Base-by-base conservation (phyloP, 2,888 invertebrate genomes). In the Dicranocentrus wangi region DNA sequence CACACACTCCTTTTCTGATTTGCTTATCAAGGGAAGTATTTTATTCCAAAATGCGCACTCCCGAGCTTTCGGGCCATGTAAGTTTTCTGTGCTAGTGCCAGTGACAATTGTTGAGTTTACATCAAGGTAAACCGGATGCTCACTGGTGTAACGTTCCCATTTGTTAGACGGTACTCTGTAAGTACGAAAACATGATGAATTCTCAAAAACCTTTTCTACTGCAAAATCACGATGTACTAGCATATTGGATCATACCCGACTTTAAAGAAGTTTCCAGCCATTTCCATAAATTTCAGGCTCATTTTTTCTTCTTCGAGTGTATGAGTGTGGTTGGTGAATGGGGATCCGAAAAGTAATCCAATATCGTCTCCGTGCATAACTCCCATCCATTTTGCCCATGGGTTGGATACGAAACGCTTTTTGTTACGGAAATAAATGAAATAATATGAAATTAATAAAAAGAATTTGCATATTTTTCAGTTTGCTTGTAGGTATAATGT, bases 341-440 rank as follows among this genome's bases (percentile, higher is more conserved):
- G 78, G 13, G 21, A 60, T 27, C 83, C 84, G 78, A 85, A 85
- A 3, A 79, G 47, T 13, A 81, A 72, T 13, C 78, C 58, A 47
- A 85, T 69, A 17, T 85, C 84, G 53, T 85, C 84, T 25, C 75
- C 78, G 55, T 85, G 84, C 83, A 85, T 78, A 1, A 82, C 82
- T 0, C 84, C 84, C 82, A 83, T 81, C 84, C 84, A 85, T 19
- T 81, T 66, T 13, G 70, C 76, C 84, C 84, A 85, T 5, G 83
- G 82, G 65, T 82, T 85, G 8, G 66, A 47, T 8, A 61, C 75
- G 2, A 82, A 60, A 43, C 84, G 66, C 82, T 21, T 23, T 21
- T 55, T 21, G 3, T 19, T 7, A 55, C 19, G 7, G 15, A 47
- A 13, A 47, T 47, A 15, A 53, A 60, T 32, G 43, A 39, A 42